phyloP scores from a whole-genome alignment of 1,140 invertebrate species.

The Drosophila equinoxialis region DNA sequence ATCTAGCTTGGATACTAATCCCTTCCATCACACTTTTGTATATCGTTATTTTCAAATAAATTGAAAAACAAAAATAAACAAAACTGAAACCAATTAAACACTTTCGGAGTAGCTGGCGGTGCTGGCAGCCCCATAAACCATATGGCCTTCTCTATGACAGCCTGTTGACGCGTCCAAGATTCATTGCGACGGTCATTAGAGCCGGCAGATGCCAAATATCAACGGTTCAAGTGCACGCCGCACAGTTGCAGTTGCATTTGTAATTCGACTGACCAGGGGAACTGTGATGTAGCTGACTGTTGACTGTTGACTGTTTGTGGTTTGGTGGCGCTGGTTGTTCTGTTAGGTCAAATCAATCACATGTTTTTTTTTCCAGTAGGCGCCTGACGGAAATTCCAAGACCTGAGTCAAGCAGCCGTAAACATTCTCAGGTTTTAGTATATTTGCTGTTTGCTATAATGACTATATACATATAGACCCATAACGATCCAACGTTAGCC shows the following conservation, averaged over 20 bases:
- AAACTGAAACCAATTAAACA: constrained; percentile 53
- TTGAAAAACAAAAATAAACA: constrained; percentile 36
- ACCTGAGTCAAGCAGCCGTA: constrained; percentile 50
- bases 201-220: constrained; percentile 60
- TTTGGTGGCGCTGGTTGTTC: constrained; percentile 22
- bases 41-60: constrained; percentile 58
- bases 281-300: constrained; percentile 18
- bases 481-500: constrained; percentile 44
- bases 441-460: constrained; percentile 52
- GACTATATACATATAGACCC: constrained; percentile 32
- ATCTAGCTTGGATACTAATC: background rate
- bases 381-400: constrained; percentile 68
- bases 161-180: constrained; percentile 50
- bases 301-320: background rate
- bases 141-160: constrained; percentile 63
- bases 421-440: constrained; percentile 43
- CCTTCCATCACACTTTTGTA: constrained; percentile 29
- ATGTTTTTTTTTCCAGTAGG: background rate
- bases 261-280: constrained; percentile 18
- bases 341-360: constrained; percentile 66
- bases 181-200: constrained; percentile 48
- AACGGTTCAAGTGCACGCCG: constrained; percentile 68
- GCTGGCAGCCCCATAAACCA: constrained; percentile 1
- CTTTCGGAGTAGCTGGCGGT: constrained; percentile 44
- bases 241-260: constrained; percentile 6